Base-by-base conservation (phyloP, 2,888 invertebrate species). In the Dynastes hyllus region DNA sequence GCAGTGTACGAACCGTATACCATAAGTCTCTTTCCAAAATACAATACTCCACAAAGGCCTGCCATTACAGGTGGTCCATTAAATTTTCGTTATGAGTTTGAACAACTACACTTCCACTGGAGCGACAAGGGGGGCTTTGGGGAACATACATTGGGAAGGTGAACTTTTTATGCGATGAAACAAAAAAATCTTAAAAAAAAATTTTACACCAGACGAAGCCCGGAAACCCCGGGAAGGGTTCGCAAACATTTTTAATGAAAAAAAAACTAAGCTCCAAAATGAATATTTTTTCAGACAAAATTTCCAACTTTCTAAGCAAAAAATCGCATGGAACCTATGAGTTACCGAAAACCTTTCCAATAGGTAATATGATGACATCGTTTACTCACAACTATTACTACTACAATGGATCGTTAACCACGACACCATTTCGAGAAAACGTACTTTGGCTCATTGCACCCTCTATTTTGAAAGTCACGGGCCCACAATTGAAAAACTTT, bases 41-140 rank as follows among this genome's bases (percentile, higher is more conserved):
- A 73, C 65, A 53, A 75, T 9, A 50, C 70, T 29, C 27, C 73
- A 29, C 51, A 40, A 3, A 51, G 11, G 27, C 77, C 81, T 8
- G 55, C 69, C 50, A 79, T 82, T 55, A 40, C 76, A n/a, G 91
- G 91, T 0, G 94, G 94, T 0, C 92, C 93, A 0, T 89, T 94
- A 66, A 76, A 87, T 1, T 91, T 90, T 1, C 91, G 91, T 79
- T 93, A 93, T 82, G 88, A 92, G 0, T 89, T 94, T 67, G 92
- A 93, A 0, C 93, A 93, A 85, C 87, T 93, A 37, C 93, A 94
- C 86, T 93, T 94, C 84, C 94, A 94, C 84, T 94, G 94, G 94
- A 93, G 93, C 1, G 83, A 88, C 0, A 88, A 90, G 75, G n/a
- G n/a, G n/a, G n/a, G n/a, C n/a, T n/a, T n/a, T n/a, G n/a, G n/a